phyloP scores from a whole-genome alignment of 1,140 invertebrate species.

The Micrasema longulum region DNA sequence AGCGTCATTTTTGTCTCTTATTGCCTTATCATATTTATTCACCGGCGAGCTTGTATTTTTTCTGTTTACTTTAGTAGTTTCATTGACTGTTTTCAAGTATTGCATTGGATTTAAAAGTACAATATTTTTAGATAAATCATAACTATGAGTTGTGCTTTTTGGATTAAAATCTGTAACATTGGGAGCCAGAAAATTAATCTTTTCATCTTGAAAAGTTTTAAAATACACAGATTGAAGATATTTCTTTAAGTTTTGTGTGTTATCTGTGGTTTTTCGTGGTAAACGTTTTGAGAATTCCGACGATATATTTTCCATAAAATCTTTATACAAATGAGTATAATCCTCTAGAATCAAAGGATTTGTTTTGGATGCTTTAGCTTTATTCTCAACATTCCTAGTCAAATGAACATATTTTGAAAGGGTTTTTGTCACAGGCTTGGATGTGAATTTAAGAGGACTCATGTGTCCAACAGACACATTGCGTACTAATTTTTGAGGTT shows the following conservation, averaged over 20 bases:
- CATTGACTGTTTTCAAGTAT: constrained; percentile 30
- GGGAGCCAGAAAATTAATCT: neutral
- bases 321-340: constrained; percentile 33
- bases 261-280: constrained; percentile 6
- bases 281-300: constrained; percentile 6
- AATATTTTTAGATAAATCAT: neutral
- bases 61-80: neutral
- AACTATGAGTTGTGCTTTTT: neutral
- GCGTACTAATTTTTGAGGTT: neutral
- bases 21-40: too few relatives aligned
- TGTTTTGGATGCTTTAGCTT: neutral
- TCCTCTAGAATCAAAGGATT: neutral
- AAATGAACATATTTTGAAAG: neutral
- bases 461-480: constrained; percentile 28
- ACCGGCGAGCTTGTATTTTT: too few relatives aligned
- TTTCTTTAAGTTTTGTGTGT: neutral
- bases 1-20: too few relatives aligned
- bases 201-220: neutral
- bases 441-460: constrained; percentile 34
- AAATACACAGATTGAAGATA: constrained; percentile 10
- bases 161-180: neutral
- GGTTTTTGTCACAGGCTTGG: constrained; percentile 14
- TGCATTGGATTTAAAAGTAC: constrained; percentile 33
- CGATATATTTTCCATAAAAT: constrained; percentile 20
- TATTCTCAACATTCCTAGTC: neutral